Evolutionary conservation across 2,113 vertebrate species (phyloP), one percentile per base, ranked within the genome.

Genomic region (Orycteropus afer): DNA sequence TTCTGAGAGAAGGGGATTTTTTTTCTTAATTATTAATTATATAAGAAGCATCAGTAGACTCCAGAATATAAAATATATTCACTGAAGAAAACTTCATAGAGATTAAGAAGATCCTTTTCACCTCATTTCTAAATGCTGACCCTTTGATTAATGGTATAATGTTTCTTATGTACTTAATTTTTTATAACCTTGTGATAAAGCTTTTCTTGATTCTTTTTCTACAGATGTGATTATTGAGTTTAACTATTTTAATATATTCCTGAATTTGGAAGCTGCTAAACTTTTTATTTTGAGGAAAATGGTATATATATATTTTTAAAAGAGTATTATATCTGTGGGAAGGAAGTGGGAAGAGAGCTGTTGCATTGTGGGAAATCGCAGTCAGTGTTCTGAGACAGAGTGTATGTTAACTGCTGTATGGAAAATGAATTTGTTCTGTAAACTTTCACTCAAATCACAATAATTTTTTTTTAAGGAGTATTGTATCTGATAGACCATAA

Each of bases 201-300:
- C n/a, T 97, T 93, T 69, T 85, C 59, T 86, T 51, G 27, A 69
- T 94, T 87, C 42, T 18, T 71, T 79, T 95, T 80, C 59, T 87
- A 11, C 73, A 89, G 65, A 25, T 45, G 32, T 77, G 2, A 69
- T 89, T 89, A 17, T 76, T 83, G 27, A 78, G 10, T 84, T 91
- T 71, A 34, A 6, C 10, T 85, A 29, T 57, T 79, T 81, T 85
- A 92, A 81, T 93, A 37, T 93, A n/a, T 73, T 25, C 20, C 23
- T 88, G 12, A 69, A 80, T 85, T 85, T 85, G 57, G 22, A 89
- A 49, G 34, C 37, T 89, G 7, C 69, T 47, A 71, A 69, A 69
- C 17, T 79, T 12, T 83, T 0, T 85, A 42, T 78, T 81, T 91
- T 81, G 63, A 49, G 77, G 34, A 96, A 93, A 59, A 80, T 73